phyloP scores from a whole-genome alignment of 2,888 invertebrate species.

The Artemia sinica region DNA sequence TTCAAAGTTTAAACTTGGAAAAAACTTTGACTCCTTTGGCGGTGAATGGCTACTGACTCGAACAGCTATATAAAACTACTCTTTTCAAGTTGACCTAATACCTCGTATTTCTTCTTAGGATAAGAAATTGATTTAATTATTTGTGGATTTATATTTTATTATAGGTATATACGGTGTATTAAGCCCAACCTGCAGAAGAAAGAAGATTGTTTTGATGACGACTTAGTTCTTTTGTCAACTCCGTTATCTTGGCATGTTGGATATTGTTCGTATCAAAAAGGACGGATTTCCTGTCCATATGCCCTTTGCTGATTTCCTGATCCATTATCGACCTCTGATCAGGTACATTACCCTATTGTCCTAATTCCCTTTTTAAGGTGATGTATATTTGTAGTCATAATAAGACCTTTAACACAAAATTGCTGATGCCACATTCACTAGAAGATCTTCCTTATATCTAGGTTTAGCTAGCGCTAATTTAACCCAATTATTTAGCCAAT shows the following conservation, averaged over 20 bases:
- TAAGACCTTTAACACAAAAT: too few species aligned
- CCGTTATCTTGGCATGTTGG: slow-evolving; percentile 76
- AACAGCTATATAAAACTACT: background rate
- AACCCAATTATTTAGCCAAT: too few species aligned
- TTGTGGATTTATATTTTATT: slow-evolving; percentile 23
- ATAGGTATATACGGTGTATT: slow-evolving; percentile 72
- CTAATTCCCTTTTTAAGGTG: too few species aligned
- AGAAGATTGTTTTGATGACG: slow-evolving; percentile 57
- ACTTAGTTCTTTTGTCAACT: slow-evolving; percentile 70
- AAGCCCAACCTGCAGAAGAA: slow-evolving; percentile 73
- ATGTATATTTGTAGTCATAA: too few species aligned
- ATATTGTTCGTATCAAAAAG: slow-evolving; percentile 72
- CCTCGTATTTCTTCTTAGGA: background rate
- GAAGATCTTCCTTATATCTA: too few species aligned
- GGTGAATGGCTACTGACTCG: too few species aligned
- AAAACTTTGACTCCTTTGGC: too few species aligned
- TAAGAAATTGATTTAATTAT: background rate
- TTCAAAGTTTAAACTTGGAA: too few species aligned
- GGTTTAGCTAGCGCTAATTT: too few species aligned
- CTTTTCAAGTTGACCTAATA: background rate
- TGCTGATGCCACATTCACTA: too few species aligned
- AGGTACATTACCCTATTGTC: background rate
- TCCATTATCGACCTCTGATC: slow-evolving; percentile 41
- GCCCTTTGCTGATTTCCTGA: slow-evolving; percentile 52
- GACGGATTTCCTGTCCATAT: slow-evolving; percentile 79